Evolutionary conservation across 1,140 invertebrate genomes (phyloP).

Genomic region (Lysiphlebus fabarum): DNA sequence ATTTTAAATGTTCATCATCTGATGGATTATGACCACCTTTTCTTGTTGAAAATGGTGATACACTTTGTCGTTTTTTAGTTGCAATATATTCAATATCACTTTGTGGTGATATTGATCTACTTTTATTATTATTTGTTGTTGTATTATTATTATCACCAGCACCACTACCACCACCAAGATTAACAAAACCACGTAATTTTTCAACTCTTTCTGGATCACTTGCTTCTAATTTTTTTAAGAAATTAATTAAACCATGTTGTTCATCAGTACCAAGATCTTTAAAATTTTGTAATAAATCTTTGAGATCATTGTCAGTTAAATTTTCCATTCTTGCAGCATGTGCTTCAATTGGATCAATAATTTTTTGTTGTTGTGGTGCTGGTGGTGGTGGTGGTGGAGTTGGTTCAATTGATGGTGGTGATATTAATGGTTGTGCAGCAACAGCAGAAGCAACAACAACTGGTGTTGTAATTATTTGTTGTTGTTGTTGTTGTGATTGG

Average conservation of each 20-base stretch:
- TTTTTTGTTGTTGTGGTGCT: background rate
- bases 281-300: conserved; percentile 74
- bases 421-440: no score
- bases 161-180: conserved; percentile 54
- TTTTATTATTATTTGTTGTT: conserved; percentile 11
- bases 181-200: conserved; percentile 65
- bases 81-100: conserved; percentile 26
- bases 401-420: no score
- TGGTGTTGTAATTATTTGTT: conserved; percentile 21
- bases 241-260: conserved; percentile 73
- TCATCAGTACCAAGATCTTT: conserved; percentile 72
- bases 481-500: no score
- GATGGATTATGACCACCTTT: conserved; percentile 49
- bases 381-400: conserved; percentile 17
- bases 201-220: conserved; percentile 70
- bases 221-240: conserved; percentile 72
- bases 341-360: conserved; percentile 20
- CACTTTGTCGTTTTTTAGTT: conserved; percentile 37
- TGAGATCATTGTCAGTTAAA: conserved; percentile 71
- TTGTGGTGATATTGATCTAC: conserved; percentile 31
- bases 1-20: conserved; percentile 46
- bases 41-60: conserved; percentile 49
- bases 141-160: conserved; percentile 60
- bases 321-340: conserved; percentile 60
- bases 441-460: no score